Evolutionary conservation across 2,113 vertebrate species (phyloP).

Genomic region (Paratilapia polleni): DNA sequence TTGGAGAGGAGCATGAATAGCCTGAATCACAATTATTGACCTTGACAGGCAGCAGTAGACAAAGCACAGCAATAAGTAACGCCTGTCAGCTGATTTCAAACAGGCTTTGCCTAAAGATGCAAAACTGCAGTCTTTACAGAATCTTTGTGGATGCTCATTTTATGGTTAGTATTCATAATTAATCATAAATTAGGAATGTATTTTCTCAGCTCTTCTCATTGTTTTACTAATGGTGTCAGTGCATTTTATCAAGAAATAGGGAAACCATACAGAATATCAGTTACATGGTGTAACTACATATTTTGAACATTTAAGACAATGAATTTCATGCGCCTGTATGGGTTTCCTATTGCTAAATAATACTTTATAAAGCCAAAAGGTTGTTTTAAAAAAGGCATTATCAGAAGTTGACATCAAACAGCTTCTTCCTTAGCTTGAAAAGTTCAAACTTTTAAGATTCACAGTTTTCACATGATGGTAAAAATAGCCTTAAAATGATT

Average conservation of each 20-base stretch:
- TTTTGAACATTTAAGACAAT: neutral
- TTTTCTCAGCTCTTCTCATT: neutral
- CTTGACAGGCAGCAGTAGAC: conserved; percentile 64
- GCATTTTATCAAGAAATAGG: neutral
- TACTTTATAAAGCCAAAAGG: neutral
- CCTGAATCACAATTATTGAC: conserved; percentile 72
- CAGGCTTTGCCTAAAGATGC: conserved; percentile 14
- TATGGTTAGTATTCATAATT: neutral
- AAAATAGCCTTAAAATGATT: neutral
- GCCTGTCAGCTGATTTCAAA: conserved; percentile 33
- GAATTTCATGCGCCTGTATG: neutral
- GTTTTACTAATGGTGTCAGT: neutral
- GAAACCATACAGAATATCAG: neutral
- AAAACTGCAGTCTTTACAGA: neutral
- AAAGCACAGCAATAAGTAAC: conserved; percentile 46
- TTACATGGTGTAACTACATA: neutral
- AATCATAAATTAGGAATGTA: neutral
- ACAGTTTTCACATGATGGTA: neutral
- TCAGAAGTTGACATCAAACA: neutral
- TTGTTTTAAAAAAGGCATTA: neutral
- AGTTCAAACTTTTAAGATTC: neutral
- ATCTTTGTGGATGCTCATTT: neutral
- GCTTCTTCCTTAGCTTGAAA: neutral
- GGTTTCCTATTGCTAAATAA: neutral
- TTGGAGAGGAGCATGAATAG: conserved; percentile 78